Conservation (phyloP, 92 coral and sea anemone genomes). For the Nematostella vectensis region DNA sequence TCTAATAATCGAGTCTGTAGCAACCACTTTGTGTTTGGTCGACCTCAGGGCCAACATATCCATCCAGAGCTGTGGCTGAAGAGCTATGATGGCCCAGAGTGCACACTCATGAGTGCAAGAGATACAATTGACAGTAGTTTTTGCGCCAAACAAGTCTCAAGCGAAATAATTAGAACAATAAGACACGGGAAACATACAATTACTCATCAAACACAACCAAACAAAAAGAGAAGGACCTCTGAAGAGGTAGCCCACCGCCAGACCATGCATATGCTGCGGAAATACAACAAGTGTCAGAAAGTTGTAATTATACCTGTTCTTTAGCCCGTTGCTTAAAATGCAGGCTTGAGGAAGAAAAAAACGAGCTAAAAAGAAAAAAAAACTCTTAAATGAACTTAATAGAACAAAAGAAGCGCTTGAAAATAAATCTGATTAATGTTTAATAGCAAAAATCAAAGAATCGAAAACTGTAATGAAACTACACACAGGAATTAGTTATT, state of each 20-base stretch:
- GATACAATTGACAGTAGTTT: too few species aligned
- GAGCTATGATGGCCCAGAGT: slow-evolving; percentile 2
- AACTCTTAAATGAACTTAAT: slow-evolving; percentile 4
- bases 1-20: slow-evolving; percentile 10
- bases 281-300: too few species aligned
- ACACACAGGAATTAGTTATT: slow-evolving; percentile 19
- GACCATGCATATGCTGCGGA: too few species aligned
- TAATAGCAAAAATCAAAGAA: slow-evolving; percentile 7
- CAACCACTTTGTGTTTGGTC: slow-evolving; percentile 21
- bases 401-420: slow-evolving; percentile 1
- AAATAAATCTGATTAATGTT: slow-evolving; percentile 3
- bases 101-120: too few species aligned
- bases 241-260: too few species aligned
- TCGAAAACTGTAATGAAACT: slow-evolving; percentile 16
- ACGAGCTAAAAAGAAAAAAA: slow-evolving; percentile 5
- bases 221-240: too few species aligned
- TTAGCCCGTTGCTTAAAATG: too few species aligned
- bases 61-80: slow-evolving; percentile 16
- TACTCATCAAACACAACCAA: background rate
- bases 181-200: background rate
- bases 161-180: too few species aligned
- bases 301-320: too few species aligned
- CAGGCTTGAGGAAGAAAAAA: background rate
- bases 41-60: slow-evolving; percentile 10
- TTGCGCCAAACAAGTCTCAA: too few species aligned